Conservation (phyloP, 2,797 vertebrate genomes). For the Meriones psammophilus region DNA sequence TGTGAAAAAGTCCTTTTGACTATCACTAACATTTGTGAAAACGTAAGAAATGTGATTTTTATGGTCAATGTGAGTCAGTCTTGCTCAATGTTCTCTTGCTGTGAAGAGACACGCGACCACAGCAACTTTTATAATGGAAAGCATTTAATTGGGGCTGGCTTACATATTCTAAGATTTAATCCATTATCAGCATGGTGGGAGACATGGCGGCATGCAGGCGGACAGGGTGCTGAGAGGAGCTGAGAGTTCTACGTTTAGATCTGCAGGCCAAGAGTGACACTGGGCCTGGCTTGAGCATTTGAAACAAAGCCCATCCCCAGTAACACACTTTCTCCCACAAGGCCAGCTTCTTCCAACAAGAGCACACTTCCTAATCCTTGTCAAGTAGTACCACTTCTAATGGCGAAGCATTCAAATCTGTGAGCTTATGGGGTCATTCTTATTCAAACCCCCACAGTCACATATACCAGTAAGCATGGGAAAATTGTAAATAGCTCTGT, state of each 20-base stretch:
- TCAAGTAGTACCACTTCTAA: background rate
- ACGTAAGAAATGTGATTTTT: slow-evolving; percentile 19
- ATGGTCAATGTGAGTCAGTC: background rate
- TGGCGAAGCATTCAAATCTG: background rate
- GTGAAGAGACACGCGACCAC: background rate
- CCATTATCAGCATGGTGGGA: background rate
- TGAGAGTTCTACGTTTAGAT: background rate
- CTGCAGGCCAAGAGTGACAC: background rate
- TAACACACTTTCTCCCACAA: background rate
- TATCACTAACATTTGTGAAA: slow-evolving; percentile 16
- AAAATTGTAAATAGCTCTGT: background rate
- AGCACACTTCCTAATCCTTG: background rate
- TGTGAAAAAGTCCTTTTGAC: background rate
- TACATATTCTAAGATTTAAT: background rate
- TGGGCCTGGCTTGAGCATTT: background rate
- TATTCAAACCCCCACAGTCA: background rate
- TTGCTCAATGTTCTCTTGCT: background rate
- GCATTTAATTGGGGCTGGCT: background rate
- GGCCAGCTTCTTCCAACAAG: background rate
- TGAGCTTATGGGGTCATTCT: background rate
- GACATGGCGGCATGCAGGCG: background rate
- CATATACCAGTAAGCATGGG: background rate
- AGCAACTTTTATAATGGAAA: background rate
- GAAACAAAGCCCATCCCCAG: background rate
- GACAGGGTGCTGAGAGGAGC: background rate